Evolutionary conservation across 2,797 vertebrate genomes (phyloP), one percentile per base, ranked within the genome.

Genomic region (Graptemys geographica): DNA sequence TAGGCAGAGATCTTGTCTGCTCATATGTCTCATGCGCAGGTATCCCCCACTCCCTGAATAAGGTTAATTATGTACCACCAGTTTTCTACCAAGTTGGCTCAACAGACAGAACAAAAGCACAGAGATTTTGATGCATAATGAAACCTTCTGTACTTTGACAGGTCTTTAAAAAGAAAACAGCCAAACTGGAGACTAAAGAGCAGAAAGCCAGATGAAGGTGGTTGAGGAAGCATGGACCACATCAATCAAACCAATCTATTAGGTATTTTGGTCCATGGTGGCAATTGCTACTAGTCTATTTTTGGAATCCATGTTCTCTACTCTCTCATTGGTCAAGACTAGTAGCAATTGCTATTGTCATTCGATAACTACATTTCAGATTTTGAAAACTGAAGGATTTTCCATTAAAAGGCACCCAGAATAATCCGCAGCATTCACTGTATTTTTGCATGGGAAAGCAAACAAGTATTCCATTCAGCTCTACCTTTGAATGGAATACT

Each of bases 21-120:
- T 76, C 1, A 0, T 10, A 65, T 65, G 82, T 27, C 53, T 31
- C 3, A 49, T 1, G 0, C 11, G 4, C 31, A 37, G 53, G 72
- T 79, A 86, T 25, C 78, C 85, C 21, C 27, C 57, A 27, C 57
- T 31, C 59, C 81, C 28, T 41, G 59, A 2, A 49, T 25, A 27
- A 78, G 87, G 85, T 83, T 59, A 81, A 59, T 83, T 90, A 90
- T 80, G 49, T 81, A 25, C 81, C 76, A 15, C 41, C 44, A 44
- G 37, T 83, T 65, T 85, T n/a, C 72, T 88, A 62, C 59, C 74
- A 49, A 1, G 31, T 10, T 80, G 79, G 76, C 79, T 88, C 79
- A 78, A 78, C 6, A 83, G 31, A 80, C 11, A 3, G 5, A 65
- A 79, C 28, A 87, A 55, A 87, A 81, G 53, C 53, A 90, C 11